A percentile compares a stretch with the other conserved stretches of the same genome.
Conservation (phyloP, 2,888 invertebrate genomes). For the Melieria picta region DNA sequence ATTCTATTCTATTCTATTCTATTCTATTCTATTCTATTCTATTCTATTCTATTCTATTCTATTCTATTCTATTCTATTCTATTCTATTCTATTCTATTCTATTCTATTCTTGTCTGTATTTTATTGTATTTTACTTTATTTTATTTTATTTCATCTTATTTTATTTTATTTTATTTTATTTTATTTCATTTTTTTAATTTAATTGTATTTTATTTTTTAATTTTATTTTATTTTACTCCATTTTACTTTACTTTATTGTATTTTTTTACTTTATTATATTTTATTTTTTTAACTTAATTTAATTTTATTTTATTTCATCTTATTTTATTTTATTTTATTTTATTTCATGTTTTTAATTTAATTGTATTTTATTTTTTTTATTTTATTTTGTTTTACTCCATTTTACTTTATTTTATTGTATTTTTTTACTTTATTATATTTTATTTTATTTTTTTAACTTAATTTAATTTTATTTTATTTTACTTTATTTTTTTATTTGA, state of each 20-base stretch:
- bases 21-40: slow-evolving; percentile 1
- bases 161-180: not conserved
- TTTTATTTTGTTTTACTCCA: not conserved
- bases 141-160: not conserved
- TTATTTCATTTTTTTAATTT: no score
- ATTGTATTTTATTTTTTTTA: no score
- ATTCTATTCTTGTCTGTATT: not conserved
- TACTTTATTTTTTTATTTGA: not conserved
- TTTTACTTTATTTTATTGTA: not conserved
- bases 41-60: slow-evolving; percentile 4
- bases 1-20: no score
- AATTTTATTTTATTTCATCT: no score
- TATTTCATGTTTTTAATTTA: no score
- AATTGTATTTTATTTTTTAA: no score
- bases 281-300: no score
- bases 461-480: not conserved
- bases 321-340: no score
- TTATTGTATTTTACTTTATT: not conserved
- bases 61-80: slow-evolving; percentile 2
- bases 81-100: slow-evolving; percentile 2
- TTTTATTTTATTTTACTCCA: no score
- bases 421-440: not conserved
- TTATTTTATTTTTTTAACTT: no score
- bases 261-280: no score
- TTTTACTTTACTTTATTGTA: no score